Evolutionary conservation across 2,888 invertebrate genomes (phyloP).

Genomic region (Carabus problematicus): DNA sequence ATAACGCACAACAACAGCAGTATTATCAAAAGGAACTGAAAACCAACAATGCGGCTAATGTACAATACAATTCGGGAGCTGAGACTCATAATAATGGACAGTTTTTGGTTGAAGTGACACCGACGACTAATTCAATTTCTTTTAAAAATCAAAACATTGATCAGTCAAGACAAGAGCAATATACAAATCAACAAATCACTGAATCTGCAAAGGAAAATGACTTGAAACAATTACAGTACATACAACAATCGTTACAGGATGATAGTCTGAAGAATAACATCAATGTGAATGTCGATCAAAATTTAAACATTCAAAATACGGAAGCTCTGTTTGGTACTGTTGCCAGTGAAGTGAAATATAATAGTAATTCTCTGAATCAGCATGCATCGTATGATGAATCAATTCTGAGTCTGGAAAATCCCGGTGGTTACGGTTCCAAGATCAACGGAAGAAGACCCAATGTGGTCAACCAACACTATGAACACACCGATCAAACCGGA

Average conservation of each 20-base stretch:
- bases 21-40: neutral
- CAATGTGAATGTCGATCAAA: too few relatives aligned
- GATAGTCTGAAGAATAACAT: too few relatives aligned
- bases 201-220: too few relatives aligned
- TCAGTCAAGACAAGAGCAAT: too few relatives aligned
- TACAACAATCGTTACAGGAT: too few relatives aligned
- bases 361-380: slow-evolving; percentile 22
- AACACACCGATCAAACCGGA: neutral
- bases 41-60: neutral
- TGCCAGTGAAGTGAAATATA: slow-evolving; percentile 34
- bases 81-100: slow-evolving; percentile 20
- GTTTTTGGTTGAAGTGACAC: slow-evolving; percentile 25
- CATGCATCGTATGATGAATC: slow-evolving; percentile 39
- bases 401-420: slow-evolving; percentile 38
- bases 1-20: neutral
- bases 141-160: neutral
- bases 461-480: neutral
- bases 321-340: slow-evolving; percentile 29
- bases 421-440: slow-evolving; percentile 43
- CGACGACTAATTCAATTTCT: neutral
- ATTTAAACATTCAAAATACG: slow-evolving; percentile 13
- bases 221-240: too few relatives aligned
- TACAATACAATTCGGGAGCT: too few relatives aligned
- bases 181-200: too few relatives aligned
- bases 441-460: slow-evolving; percentile 30